These are phyloP conservation scores for Leucophora obtusa DNA, from an alignment of 2,888 invertebrate genomes.

Conservation along the genomic window DNA sequence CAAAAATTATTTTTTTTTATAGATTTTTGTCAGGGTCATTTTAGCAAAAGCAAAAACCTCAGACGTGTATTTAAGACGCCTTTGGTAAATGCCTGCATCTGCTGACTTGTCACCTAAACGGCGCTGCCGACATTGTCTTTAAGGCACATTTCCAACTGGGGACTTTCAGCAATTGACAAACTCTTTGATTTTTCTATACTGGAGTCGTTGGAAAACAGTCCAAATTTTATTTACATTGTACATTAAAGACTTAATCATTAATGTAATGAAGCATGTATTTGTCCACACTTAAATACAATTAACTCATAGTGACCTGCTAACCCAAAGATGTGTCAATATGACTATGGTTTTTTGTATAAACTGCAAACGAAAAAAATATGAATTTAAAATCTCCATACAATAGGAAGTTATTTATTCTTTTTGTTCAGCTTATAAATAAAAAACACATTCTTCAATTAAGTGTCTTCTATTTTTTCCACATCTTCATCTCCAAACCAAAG, in stretches of 20 bases:
- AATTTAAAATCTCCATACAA: conserved; percentile 19
- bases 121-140: too few species aligned
- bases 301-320: conserved; percentile 73
- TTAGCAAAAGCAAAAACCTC: too few species aligned
- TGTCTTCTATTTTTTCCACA: conserved; percentile 11
- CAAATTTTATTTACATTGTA: too few species aligned
- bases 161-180: too few species aligned
- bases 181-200: too few species aligned
- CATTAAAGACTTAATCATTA: background rate
- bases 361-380: background rate
- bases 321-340: conserved; percentile 65
- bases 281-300: conserved; percentile 70
- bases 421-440: conserved; percentile 32
- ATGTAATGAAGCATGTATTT: conserved; percentile 7
- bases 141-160: too few species aligned
- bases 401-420: conserved; percentile 38
- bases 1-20: too few species aligned
- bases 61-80: too few species aligned
- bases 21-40: too few species aligned
- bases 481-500: background rate
- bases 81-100: too few species aligned
- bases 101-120: too few species aligned
- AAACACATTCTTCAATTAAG: conserved; percentile 43
- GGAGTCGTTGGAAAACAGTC: too few species aligned
- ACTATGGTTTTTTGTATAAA: background rate